These are phyloP conservation scores for Sinocyclocheilus maitianheensis DNA, from an alignment of 2,113 vertebrate species.

Conservation along the genomic window DNA sequence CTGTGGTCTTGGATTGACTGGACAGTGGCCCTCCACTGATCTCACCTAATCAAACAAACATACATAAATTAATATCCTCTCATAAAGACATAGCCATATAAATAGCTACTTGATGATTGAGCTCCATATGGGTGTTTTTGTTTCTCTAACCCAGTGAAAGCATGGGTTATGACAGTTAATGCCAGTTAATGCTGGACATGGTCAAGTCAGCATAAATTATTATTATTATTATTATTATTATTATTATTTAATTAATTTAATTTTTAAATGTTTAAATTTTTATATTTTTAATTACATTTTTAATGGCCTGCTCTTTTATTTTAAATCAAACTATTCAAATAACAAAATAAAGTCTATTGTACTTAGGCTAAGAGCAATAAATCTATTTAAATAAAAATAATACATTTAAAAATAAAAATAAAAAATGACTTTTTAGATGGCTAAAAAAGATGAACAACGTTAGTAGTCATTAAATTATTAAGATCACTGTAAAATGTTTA, in stretches of 20 bases:
- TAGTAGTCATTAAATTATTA: no score
- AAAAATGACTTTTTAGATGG: no score
- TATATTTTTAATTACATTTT: no score
- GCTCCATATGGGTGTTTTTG: conserved; percentile 71
- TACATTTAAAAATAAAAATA: no score
- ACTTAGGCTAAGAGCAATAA: background rate
- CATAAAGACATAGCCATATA: conserved; percentile 85
- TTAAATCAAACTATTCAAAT: background rate
- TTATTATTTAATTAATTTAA: no score
- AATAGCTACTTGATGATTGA: conserved; percentile 72
- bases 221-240: no score
- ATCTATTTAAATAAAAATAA: background rate
- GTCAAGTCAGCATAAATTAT: no score
- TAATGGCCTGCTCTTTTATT: background rate
- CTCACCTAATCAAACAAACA: no score
- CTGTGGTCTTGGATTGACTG: conserved; percentile 78
- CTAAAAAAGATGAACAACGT: no score
- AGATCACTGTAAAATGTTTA: no score
- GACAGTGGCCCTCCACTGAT: conserved; percentile 62
- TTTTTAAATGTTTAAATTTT: no score
- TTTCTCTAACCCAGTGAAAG: conserved; percentile 59
- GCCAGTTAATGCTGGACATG: background rate
- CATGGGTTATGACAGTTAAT: no score
- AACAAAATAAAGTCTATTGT: background rate
- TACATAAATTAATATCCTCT: conserved; percentile 52